Percentiles rank a stretch among this genome's conserved stretches.
phyloP scores from a whole-genome alignment of 2,113 vertebrate species.

The Tursiops truncatus region DNA sequence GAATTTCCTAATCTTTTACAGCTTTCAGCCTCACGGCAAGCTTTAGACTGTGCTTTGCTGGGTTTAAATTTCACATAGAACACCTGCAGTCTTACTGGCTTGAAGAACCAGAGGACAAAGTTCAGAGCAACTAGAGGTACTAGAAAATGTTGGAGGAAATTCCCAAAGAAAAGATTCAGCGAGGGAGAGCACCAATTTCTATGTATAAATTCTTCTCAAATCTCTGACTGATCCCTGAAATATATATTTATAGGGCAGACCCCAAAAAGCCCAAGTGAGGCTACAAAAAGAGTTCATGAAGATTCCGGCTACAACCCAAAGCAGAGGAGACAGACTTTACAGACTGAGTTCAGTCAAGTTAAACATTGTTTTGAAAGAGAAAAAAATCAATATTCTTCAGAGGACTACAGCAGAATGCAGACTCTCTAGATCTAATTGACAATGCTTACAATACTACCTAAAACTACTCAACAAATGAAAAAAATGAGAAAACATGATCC shows the following conservation, averaged over 20 bases:
- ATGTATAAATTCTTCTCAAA: background rate
- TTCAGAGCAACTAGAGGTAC: background rate
- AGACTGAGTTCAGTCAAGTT: background rate
- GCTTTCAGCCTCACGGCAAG: background rate
- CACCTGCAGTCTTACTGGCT: background rate
- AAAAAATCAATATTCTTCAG: background rate
- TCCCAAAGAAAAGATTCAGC: background rate
- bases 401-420: background rate
- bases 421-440: background rate
- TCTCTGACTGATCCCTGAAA: background rate
- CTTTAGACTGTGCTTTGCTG: background rate
- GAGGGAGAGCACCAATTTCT: background rate
- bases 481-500: background rate
- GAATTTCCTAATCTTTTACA: background rate
- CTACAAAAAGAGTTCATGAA: background rate
- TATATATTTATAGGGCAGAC: background rate
- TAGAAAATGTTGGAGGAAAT: background rate
- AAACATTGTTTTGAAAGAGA: background rate
- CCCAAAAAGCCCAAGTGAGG: background rate
- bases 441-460: background rate
- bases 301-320: background rate
- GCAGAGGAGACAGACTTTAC: background rate
- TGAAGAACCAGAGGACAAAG: background rate
- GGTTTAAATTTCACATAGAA: background rate
- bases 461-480: background rate